Percentiles rank a stretch among this genome's conserved stretches.
Conservation (phyloP, 1,140 invertebrate genomes). For the Penaeus japonicus region DNA sequence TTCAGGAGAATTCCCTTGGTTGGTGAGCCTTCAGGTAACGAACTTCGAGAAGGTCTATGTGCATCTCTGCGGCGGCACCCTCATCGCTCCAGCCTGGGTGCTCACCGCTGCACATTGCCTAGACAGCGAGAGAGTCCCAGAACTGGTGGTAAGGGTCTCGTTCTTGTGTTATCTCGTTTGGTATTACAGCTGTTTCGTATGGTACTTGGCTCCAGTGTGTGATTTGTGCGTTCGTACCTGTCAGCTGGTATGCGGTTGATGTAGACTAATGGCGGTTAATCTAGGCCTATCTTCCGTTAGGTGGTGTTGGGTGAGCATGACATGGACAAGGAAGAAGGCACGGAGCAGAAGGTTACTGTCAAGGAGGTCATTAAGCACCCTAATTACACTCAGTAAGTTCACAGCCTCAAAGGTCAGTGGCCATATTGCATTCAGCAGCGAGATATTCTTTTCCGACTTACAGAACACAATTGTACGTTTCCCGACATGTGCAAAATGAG, state of each 20-base stretch:
- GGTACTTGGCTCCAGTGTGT: no score
- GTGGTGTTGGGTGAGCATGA: conserved; percentile 63
- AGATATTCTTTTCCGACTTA: no score
- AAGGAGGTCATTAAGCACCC: conserved; percentile 65
- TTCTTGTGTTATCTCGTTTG: no score
- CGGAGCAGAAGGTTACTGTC: conserved; percentile 65
- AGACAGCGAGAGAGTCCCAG: conserved; percentile 2
- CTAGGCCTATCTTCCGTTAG: no score
- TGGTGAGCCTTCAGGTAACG: conserved; percentile 45
- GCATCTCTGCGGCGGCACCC: conserved; percentile 66
- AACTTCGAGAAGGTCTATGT: neutral
- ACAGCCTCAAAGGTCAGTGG: neutral
- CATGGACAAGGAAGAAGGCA: conserved; percentile 62
- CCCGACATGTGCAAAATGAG: no score
- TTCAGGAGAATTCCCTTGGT: conserved; percentile 37
- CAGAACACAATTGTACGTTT: no score
- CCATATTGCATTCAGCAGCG: no score
- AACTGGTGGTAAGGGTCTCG: conserved; percentile 32
- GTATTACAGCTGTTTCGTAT: no score
- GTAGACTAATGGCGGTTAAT: no score
- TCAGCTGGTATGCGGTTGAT: no score
- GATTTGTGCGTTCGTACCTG: no score
- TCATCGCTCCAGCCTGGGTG: conserved; percentile 70
- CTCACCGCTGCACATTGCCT: conserved; percentile 69
- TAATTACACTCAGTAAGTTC: conserved; percentile 61